Conservation (phyloP, 1,140 invertebrate species). For the Eueides isabella region DNA sequence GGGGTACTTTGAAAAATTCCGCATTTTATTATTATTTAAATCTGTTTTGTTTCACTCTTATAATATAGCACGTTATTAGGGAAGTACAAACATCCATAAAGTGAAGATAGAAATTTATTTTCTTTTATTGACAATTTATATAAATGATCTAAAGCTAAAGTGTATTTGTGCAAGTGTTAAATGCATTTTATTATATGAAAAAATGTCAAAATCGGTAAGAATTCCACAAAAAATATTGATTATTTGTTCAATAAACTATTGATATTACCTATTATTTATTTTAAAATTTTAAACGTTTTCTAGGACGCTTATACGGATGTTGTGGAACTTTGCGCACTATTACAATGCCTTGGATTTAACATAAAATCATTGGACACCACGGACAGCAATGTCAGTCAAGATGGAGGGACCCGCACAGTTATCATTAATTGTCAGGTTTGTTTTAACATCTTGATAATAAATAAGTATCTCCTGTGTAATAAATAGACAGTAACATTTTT, state of each 20-base stretch:
- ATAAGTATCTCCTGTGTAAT: too few species aligned
- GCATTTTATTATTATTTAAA: background rate
- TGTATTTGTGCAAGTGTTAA: background rate
- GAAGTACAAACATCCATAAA: background rate
- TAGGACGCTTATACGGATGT: slow-evolving; percentile 70
- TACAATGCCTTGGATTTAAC: slow-evolving; percentile 70
- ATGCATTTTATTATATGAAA: background rate
- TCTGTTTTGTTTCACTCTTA: background rate
- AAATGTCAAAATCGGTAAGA: slow-evolving; percentile 7
- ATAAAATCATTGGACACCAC: slow-evolving; percentile 60
- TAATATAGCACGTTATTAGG: background rate
- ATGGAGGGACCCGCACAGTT: slow-evolving; percentile 53
- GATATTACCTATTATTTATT: background rate
- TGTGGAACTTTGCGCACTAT: slow-evolving; percentile 65
- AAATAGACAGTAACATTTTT: too few species aligned
- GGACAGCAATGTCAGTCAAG: slow-evolving; percentile 57
- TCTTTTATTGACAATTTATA: background rate
- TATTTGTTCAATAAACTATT: background rate
- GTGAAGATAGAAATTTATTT: background rate
- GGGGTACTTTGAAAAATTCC: background rate
- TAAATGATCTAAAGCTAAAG: background rate
- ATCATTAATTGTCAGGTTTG: slow-evolving; percentile 69
- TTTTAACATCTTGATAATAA: too few species aligned
- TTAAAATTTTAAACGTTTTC: background rate
- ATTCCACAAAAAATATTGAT: background rate